phyloP scores from a whole-genome alignment of 2,888 invertebrate genomes.

The Timema podura region DNA sequence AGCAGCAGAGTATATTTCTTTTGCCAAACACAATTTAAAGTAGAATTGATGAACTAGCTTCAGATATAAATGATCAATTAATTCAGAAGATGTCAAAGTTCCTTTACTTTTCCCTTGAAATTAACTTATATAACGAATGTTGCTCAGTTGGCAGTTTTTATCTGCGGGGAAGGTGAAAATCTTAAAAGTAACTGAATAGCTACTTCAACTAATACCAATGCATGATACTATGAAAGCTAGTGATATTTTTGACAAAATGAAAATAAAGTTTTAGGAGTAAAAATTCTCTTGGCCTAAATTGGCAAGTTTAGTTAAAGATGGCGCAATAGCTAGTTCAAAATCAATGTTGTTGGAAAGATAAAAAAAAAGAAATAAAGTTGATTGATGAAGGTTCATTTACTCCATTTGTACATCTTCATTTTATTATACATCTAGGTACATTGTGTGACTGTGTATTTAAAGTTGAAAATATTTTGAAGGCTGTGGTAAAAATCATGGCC shows the following conservation, averaged over 20 bases:
- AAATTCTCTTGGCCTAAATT: conserved; percentile 7
- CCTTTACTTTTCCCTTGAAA: not conserved
- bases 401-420: conserved; percentile 4
- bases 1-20: too few relatives aligned
- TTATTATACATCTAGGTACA: not conserved
- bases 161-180: not conserved
- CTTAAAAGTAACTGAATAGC: not conserved
- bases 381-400: not conserved
- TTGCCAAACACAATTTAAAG: not conserved
- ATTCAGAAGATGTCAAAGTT: not conserved
- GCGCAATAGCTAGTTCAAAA: not conserved
- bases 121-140: not conserved
- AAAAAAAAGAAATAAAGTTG: not conserved
- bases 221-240: not conserved
- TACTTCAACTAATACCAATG: conserved; percentile 1
- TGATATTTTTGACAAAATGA: not conserved
- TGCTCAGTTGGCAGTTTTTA: conserved; percentile 17
- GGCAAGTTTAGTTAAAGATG: conserved; percentile 1
- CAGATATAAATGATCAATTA: conserved; percentile 4
- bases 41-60: not conserved
- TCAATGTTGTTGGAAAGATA: too few relatives aligned
- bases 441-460: not conserved
- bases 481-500: not conserved
- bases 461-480: not conserved
- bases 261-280: conserved; percentile 8